phyloP scores from a whole-genome alignment of 2,113 vertebrate genomes.

The Spilogale gracilis region DNA sequence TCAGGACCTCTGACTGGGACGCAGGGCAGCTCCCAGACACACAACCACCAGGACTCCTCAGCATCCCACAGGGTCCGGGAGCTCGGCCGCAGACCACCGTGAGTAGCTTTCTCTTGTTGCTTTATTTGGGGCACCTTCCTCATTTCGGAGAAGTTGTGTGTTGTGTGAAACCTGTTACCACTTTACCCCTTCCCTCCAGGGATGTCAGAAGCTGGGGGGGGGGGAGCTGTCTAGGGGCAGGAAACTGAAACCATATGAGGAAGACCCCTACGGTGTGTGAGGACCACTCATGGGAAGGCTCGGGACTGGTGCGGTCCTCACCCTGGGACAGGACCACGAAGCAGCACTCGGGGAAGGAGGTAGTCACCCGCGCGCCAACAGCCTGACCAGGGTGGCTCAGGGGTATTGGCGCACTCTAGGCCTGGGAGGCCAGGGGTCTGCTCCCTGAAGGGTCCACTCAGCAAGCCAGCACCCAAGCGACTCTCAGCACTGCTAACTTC shows the following conservation, averaged over 20 bases:
- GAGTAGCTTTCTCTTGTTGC: constrained; percentile 42
- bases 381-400: background rate
- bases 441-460: background rate
- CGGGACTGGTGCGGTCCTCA: background rate
- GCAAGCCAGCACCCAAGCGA: fast-evolving
- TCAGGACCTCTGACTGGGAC: background rate
- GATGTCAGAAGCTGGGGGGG: background rate
- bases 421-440: background rate
- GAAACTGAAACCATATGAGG: background rate
- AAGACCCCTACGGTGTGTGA: background rate
- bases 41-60: background rate
- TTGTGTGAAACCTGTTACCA: background rate
- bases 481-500: background rate
- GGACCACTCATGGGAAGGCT: no score
- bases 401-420: background rate
- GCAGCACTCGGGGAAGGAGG: background rate
- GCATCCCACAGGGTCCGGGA: fast-evolving
- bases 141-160: constrained; percentile 13
- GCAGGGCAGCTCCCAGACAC: background rate
- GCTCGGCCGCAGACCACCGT: background rate
- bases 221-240: background rate
- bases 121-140: background rate
- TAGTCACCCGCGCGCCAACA: fast-evolving
- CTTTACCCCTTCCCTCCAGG: background rate
- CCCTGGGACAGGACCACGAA: background rate